Base-by-base conservation (phyloP, 37 sponge, comb jelly and placozoan species). In the Ephydatia muelleri region DNA sequence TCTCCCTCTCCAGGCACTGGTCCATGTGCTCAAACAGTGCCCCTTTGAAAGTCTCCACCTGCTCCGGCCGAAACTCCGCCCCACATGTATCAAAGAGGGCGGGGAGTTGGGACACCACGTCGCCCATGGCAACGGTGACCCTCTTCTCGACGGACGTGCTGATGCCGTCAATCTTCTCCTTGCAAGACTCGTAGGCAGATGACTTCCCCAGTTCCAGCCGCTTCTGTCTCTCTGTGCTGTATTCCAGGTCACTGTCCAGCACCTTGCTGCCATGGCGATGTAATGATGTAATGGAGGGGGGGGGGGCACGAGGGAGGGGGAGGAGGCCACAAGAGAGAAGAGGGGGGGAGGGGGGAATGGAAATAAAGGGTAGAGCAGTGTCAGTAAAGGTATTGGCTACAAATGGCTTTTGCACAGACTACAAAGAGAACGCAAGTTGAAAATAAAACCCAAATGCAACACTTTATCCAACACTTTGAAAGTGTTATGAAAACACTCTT, bases 11-110 rank as follows among this genome's bases (percentile, higher is more conserved):
- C 49, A 92, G 40, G 27, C 66, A 21, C 66, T 69, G 38, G 39
- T 92, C 92, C 73, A 92, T 34, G 19, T 65, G 71, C 38, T 68
- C 29, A 38, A 29, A 88, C 67, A 92, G 86, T 3, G 73, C 80
- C 23, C 49, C 27, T 48, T 79, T 72, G 79, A 82, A 92, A n/a
- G 78, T 65, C 9, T 33, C 78, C 47, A 49, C 1, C 38, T 76
- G 14, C 40, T 16, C 27, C 5, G 36, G 70, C 69, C 82, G 79
- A 72, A 84, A 88, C 39, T 37, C 38, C 22, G 31, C 82, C 39
- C 68, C 43, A 71, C 65, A 91, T 0, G 23, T 0, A n/a, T 82
- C 76, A 9, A 79, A 80, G 34, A 91, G 12, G 1, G 19, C 70
- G 25, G 76, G 38, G 23, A 90, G 86, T 72, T 85, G 82, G 26